phyloP scores from a whole-genome alignment of 2,888 invertebrate species.

The Eristalis tenax region DNA sequence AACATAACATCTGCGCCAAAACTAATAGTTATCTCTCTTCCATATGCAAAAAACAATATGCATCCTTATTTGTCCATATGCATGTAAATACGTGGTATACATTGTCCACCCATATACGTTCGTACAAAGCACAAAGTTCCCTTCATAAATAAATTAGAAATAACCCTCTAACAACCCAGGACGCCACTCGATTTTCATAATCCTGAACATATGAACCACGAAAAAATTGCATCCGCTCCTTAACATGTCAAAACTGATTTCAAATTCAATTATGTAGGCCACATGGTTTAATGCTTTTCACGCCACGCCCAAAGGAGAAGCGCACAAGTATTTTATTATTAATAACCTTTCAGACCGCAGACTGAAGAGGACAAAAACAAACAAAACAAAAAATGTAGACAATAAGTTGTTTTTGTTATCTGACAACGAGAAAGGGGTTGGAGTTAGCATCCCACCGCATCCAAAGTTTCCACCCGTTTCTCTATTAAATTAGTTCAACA shows the following conservation, averaged over 20 bases:
- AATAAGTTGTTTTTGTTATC: constrained; percentile 21
- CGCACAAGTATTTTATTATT: constrained; percentile 35
- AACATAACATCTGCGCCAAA: background rate
- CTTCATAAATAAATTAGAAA: constrained; percentile 33
- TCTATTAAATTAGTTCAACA: constrained; percentile 31
- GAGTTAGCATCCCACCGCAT: background rate
- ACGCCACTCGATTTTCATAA: constrained; percentile 21
- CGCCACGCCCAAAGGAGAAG: constrained; percentile 12
- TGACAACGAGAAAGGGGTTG: constrained; percentile 4
- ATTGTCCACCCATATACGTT: background rate
- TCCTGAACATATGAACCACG: constrained; percentile 43
- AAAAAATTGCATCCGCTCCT: constrained; percentile 17
- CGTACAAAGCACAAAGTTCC: background rate
- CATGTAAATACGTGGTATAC: background rate
- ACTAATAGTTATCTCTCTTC: background rate
- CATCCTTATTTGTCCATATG: background rate
- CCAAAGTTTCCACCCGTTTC: background rate
- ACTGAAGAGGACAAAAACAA: background rate
- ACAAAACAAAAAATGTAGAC: background rate
- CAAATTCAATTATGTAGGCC: constrained; percentile 61
- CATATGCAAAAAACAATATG: background rate
- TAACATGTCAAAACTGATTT: constrained; percentile 34
- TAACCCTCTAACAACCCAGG: background rate
- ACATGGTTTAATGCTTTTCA: constrained; percentile 46
- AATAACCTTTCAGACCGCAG: constrained; percentile 21